phyloP scores from a whole-genome alignment of 2,797 vertebrate genomes.

The Channallabes apus region DNA sequence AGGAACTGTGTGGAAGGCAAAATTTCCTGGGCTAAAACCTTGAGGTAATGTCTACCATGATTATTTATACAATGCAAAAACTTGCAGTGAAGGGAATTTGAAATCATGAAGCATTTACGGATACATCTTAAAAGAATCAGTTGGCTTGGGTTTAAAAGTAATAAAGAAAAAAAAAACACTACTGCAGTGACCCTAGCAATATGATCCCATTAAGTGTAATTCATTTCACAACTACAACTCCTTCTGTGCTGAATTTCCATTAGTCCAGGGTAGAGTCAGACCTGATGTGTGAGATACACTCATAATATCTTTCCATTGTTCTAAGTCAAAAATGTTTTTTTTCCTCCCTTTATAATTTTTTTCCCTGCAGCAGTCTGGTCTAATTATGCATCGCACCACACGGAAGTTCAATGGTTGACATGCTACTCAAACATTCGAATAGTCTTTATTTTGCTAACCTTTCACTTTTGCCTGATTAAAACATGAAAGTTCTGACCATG shows the following conservation, averaged over 20 bases:
- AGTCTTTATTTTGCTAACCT: not conserved
- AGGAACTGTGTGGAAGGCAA: not conserved
- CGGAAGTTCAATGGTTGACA: not conserved
- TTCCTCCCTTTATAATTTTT: not conserved
- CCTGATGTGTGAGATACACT: not conserved
- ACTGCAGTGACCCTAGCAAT: not conserved
- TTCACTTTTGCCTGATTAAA: not conserved
- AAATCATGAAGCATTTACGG: not conserved
- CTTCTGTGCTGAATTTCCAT: not conserved
- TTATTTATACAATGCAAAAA: not conserved
- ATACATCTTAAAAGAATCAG: not conserved
- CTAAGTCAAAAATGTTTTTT: not conserved
- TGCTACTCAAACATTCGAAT: not conserved
- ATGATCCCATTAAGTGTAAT: not conserved
- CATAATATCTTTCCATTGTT: slow-evolving; percentile 21
- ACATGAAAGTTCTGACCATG: not conserved
- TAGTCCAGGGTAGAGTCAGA: not conserved
- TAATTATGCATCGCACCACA: not conserved
- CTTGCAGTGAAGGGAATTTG: not conserved
- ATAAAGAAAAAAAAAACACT: not conserved
- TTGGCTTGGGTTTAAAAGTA: not conserved
- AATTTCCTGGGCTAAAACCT: not conserved
- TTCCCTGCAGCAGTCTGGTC: slow-evolving; percentile 8
- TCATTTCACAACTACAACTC: not conserved
- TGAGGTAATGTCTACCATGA: not conserved